Percentiles rank a stretch among this genome's conserved stretches.
These are phyloP conservation scores for Lochmaea crataegi DNA, from an alignment of 2,888 invertebrate species.

Conservation along the genomic window DNA sequence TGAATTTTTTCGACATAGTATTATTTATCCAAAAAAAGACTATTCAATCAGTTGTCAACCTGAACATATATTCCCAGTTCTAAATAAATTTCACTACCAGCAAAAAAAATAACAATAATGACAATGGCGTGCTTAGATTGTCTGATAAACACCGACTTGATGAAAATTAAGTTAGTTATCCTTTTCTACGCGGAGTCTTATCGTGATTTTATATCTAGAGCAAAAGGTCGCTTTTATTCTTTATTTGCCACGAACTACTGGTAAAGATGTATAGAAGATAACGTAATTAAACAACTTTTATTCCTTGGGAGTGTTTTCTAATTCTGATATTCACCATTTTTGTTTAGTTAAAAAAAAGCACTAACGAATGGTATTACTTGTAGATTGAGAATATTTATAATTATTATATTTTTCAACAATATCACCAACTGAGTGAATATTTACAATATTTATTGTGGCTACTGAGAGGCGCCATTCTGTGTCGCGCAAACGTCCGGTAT, in stretches of 20 bases:
- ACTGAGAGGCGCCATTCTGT: no score
- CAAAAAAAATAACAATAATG: not conserved
- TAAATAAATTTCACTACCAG: no score
- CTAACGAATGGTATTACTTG: no score
- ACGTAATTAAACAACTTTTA: not conserved
- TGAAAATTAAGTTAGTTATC: not conserved
- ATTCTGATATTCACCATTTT: not conserved
- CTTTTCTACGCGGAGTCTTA: not conserved
- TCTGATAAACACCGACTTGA: not conserved
- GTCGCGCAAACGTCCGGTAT: no score
- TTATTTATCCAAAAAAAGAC: no score
- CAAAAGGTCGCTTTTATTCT: not conserved
- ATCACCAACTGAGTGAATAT: no score
- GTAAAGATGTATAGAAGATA: not conserved
- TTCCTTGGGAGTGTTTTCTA: not conserved
- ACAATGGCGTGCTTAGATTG: not conserved
- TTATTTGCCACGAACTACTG: not conserved
- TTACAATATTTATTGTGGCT: no score
- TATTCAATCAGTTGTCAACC: no score
- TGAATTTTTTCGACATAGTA: no score
- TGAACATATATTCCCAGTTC: no score
- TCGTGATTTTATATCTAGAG: not conserved
- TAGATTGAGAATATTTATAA: no score
- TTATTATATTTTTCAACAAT: no score
- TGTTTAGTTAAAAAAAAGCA: not conserved